Conservation (phyloP, 2,888 invertebrate genomes). For the Dolichopus griseipennis region DNA sequence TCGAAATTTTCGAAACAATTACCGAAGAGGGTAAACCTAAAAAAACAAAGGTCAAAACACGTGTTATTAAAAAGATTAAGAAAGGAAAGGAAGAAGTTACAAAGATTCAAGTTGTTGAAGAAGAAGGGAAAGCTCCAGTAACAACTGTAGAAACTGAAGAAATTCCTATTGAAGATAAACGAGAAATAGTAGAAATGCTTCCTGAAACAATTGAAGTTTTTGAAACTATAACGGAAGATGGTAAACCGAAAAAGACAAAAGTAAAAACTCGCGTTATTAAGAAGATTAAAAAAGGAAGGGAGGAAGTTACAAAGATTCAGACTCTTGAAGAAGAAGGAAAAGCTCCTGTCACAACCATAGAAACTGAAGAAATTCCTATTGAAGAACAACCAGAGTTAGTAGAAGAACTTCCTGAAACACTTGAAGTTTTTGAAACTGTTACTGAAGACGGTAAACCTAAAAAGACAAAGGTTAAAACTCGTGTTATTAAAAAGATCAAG, state of each 20-base stretch:
- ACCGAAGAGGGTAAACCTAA: conserved; percentile 35
- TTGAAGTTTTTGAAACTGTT: conserved; percentile 27
- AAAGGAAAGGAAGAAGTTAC: conserved; percentile 28
- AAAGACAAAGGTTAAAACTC: conserved; percentile 32
- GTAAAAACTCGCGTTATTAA: conserved; percentile 37
- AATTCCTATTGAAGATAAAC: conserved; percentile 27
- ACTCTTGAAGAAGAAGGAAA: conserved; percentile 35
- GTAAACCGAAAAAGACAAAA: conserved; percentile 25
- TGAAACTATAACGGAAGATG: conserved; percentile 33
- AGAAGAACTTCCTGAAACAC: conserved; percentile 30
- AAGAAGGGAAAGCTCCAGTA: conserved; percentile 30
- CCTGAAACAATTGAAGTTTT: conserved; percentile 31
- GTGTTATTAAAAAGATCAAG: conserved; percentile 34
- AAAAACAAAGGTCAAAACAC: conserved; percentile 31
- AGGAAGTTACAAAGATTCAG: conserved; percentile 34
- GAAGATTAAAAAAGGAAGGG: conserved; percentile 33
- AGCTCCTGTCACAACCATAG: conserved; percentile 33
- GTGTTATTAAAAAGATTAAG: conserved; percentile 22
- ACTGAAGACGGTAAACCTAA: conserved; percentile 24
- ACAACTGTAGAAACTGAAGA: conserved; percentile 28
- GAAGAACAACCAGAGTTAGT: conserved; percentile 21
- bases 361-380: conserved; percentile 22
- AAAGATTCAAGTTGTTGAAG: conserved; percentile 32
- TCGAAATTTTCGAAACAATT: conserved; percentile 38
- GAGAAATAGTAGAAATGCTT: conserved; percentile 23